A percentile compares a stretch with the other conserved stretches of the same genome.
Conservation (phyloP, 2,888 invertebrate genomes). For the Bugula neritina region DNA sequence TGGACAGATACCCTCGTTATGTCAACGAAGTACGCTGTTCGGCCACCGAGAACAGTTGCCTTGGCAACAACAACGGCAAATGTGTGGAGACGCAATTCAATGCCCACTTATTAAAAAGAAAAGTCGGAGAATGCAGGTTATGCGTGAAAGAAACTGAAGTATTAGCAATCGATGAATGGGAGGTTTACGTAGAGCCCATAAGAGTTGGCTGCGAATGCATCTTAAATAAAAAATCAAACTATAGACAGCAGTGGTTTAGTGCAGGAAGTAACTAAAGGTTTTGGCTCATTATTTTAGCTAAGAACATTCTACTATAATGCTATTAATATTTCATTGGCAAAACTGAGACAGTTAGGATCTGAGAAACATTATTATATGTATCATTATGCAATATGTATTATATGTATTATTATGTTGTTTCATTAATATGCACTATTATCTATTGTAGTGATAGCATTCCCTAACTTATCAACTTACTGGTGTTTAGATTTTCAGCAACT, state of each 20-base stretch:
- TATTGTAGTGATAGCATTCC: too few relatives aligned
- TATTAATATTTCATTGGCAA: too few relatives aligned
- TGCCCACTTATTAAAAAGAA: slow-evolving; percentile 3
- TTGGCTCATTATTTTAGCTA: too few relatives aligned
- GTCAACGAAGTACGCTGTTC: slow-evolving; percentile 1
- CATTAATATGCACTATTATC: too few relatives aligned
- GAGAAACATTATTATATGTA: too few relatives aligned
- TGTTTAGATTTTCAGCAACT: too few relatives aligned
- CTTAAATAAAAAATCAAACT: background rate
- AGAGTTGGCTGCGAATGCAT: slow-evolving; percentile 23
- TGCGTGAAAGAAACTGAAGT: slow-evolving; percentile 11
- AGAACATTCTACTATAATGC: too few relatives aligned
- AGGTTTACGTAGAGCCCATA: slow-evolving; percentile 1
- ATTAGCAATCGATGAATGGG: slow-evolving; percentile 9
- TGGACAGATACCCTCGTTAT: background rate
- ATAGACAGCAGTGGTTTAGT: background rate
- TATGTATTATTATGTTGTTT: too few relatives aligned
- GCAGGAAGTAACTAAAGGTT: background rate
- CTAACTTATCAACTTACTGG: too few relatives aligned
- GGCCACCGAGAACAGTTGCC: background rate
- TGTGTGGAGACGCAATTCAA: slow-evolving; percentile 21
- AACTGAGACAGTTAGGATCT: too few relatives aligned
- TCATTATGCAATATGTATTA: too few relatives aligned
- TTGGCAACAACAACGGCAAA: slow-evolving; percentile 2
- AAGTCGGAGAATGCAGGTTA: background rate